phyloP scores from a whole-genome alignment of 2,113 vertebrate genomes.

The Phasianus colchicus region DNA sequence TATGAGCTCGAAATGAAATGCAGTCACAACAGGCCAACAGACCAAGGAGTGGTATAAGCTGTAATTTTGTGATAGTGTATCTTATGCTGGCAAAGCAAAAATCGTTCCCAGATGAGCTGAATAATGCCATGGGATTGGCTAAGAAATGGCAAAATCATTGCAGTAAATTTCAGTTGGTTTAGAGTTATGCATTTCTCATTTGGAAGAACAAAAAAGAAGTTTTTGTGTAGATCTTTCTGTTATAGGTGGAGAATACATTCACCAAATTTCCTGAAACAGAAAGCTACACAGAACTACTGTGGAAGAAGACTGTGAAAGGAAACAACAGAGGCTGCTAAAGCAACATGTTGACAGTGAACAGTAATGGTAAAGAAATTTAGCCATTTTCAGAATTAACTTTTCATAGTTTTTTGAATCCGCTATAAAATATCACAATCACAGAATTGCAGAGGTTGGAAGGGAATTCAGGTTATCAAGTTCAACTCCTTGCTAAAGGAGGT shows the following conservation, averaged over 20 bases:
- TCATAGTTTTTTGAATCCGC: neutral
- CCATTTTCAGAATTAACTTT: neutral
- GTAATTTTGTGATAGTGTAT: slow-evolving; percentile 60
- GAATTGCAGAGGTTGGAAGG: too few relatives aligned
- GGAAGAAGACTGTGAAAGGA: neutral
- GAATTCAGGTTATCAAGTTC: too few relatives aligned
- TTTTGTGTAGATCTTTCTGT: neutral
- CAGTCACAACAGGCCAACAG: slow-evolving; percentile 60
- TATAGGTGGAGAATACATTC: neutral
- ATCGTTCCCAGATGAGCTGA: slow-evolving; percentile 2
- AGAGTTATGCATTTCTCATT: neutral
- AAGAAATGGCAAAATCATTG: neutral
- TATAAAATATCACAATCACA: neutral
- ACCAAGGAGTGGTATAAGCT: slow-evolving; percentile 67
- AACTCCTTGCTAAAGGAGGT: too few relatives aligned
- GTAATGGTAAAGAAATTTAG: neutral
- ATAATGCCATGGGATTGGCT: neutral
- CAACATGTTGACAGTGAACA: neutral
- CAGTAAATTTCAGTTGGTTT: neutral
- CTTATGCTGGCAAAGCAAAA: slow-evolving; percentile 66
- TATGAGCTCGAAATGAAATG: slow-evolving; percentile 71
- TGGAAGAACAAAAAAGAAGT: neutral
- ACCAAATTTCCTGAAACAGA: neutral
- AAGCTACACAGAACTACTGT: neutral
- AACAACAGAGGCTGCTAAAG: neutral